Evolutionary conservation across 1,140 invertebrate species (phyloP).

Genomic region (Bombus impatiens): DNA sequence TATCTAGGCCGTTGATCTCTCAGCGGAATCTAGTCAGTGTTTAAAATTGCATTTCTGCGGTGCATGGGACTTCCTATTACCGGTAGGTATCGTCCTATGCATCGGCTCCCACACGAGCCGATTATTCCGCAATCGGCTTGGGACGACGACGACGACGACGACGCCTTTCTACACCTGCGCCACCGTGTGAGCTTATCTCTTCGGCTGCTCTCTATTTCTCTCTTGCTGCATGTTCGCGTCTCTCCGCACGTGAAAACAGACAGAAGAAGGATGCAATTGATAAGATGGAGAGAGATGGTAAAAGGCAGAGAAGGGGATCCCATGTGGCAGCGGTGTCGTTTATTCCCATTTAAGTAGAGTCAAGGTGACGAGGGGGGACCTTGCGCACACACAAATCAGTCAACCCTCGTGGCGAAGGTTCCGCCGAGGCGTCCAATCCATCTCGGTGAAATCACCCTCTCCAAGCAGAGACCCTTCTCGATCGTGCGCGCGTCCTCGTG

Average conservation of each 20-base stretch:
- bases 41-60: conserved; percentile 55
- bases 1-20: conserved; percentile 25
- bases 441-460: conserved; percentile 72
- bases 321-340: conserved; percentile 67
- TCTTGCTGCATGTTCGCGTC: conserved; percentile 39
- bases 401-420: conserved; percentile 71
- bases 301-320: conserved; percentile 48
- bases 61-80: conserved; percentile 54
- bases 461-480: conserved; percentile 40
- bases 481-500: conserved; percentile 54
- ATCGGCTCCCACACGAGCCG: conserved; percentile 65
- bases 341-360: conserved; percentile 78
- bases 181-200: conserved; percentile 58
- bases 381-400: conserved; percentile 78
- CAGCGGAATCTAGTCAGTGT: conserved; percentile 27
- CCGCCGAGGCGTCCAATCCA: conserved; percentile 70
- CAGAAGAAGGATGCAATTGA: too few relatives aligned
- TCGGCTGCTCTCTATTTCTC: conserved; percentile 58
- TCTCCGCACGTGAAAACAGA: conserved; percentile 11
- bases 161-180: conserved; percentile 72
- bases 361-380: conserved; percentile 70
- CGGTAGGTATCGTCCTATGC: conserved; percentile 52
- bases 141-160: conserved; percentile 63
- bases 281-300: background rate
- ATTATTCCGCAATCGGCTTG: conserved; percentile 68